Percentiles rank a stretch among this genome's conserved stretches.
phyloP scores from a whole-genome alignment of 2,797 vertebrate species.

The Falco concolor region DNA sequence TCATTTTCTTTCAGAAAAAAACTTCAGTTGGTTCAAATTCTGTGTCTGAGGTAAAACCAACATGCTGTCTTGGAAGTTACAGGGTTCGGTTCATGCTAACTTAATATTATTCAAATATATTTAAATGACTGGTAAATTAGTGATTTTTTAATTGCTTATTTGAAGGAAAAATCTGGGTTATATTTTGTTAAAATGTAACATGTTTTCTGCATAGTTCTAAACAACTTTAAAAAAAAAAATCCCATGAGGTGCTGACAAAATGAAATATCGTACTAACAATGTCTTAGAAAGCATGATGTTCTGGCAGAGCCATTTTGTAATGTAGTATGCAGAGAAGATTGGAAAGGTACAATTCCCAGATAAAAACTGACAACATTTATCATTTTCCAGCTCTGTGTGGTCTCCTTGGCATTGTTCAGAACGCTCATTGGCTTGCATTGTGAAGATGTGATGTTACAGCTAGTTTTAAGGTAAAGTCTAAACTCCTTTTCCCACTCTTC shows the following conservation, averaged over 20 bases:
- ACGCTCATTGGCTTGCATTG: slow-evolving; percentile 94
- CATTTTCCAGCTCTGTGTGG: slow-evolving; percentile 86
- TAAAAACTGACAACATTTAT: slow-evolving; percentile 37
- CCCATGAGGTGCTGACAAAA: not conserved
- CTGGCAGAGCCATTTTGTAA: not conserved
- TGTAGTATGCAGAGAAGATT: not conserved
- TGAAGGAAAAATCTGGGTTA: not conserved
- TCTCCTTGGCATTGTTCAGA: slow-evolving; percentile 93
- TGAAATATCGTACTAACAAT: not conserved
- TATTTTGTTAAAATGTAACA: not conserved
- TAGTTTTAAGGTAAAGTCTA: slow-evolving; percentile 87
- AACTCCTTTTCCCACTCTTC: not conserved
- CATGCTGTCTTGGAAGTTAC: not conserved
- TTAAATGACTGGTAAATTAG: not conserved
- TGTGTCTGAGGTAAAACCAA: not conserved
- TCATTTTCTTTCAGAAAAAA: not conserved
- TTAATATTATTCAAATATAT: not conserved
- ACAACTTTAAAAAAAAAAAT: not conserved
- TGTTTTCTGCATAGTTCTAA: not conserved
- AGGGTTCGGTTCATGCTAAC: not conserved
- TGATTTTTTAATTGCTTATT: not conserved
- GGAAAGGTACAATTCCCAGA: not conserved
- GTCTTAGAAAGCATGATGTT: not conserved
- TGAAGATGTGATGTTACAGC: slow-evolving; percentile 97
- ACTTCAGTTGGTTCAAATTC: not conserved